Conservation (phyloP, 2,797 vertebrate genomes). For the Chelon auratus region DNA sequence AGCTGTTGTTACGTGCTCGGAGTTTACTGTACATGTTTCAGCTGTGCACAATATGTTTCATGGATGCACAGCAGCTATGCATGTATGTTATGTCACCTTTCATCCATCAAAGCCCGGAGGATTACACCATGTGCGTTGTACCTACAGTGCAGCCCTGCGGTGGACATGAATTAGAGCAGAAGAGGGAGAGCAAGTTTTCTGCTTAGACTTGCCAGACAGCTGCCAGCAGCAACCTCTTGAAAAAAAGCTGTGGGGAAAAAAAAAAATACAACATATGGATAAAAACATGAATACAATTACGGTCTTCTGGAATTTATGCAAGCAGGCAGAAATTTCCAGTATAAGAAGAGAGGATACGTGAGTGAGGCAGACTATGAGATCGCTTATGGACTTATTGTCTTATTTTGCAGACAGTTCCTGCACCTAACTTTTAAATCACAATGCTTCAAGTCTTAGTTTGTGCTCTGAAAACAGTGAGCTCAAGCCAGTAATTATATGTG, state of each 20-base stretch:
- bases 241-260: constrained; percentile 2
- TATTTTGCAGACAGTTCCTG: not conserved
- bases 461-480: constrained; percentile 1
- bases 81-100: constrained; percentile 43
- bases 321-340: not conserved
- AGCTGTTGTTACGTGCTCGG: constrained; percentile 42
- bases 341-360: not conserved
- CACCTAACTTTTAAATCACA: not conserved
- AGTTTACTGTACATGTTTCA: constrained; percentile 5
- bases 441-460: not conserved
- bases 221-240: constrained; percentile 36
- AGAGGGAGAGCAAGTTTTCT: constrained; percentile 54
- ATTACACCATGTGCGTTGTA: constrained; percentile 44
- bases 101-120: constrained; percentile 50
- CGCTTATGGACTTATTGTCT: not conserved
- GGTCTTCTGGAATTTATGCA: not conserved
- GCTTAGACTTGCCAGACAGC: constrained; percentile 45
- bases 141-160: constrained; percentile 42
- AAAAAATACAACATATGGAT: constrained; percentile 11
- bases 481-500: constrained; percentile 18
- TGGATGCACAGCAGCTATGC: constrained; percentile 7
- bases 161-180: constrained; percentile 77
- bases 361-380: not conserved
- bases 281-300: constrained; percentile 21
- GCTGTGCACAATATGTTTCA: constrained; percentile 34